Base-by-base conservation (phyloP, 2,888 invertebrate genomes). In the Hypselothyrea guttata region DNA sequence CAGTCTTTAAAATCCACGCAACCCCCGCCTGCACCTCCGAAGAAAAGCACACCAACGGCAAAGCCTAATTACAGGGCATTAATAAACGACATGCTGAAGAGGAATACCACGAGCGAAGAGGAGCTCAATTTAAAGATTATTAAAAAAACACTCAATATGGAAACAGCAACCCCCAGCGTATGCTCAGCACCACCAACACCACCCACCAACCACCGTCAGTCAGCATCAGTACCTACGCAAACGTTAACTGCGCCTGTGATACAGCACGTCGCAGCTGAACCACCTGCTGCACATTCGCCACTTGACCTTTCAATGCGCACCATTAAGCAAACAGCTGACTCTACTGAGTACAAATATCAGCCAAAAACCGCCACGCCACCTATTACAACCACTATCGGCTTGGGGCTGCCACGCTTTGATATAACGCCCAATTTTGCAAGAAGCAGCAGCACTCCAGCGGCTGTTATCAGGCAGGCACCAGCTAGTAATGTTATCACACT, bases 221-320 rank as follows among this genome's bases (percentile, higher is more conserved):
- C 62, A 30, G 30, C 44, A 1, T 15, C 54, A 22, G 30, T 8
- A 18, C 15, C 33, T 27, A 22, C 15, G 0, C 12, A 38, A 0
- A 11, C 33, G n/a, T 51, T 48, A 2, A 30, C 41, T 37, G 13
- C 34, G 9, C 31, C 48, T 0, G 45, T 37, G 7, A 22, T 15
- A n/a, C 42, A 34, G n/a, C 13, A 49, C 2, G 5, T 45, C n/a
- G 9, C 42, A 7, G 31, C 60, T 1, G 48, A 62, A 16, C 18
- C 62, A 12, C 54, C 71, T 9, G 48, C 62, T 7, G 46, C 68
- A 0, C 60, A 77, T 33, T 96, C 95, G 7, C 97, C 96, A 0
- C 90, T 97, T 59, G 97, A 97, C 90, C 91, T 97, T 48, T 97
- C 97, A 0, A 95, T 97, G 40, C 96, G 97, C 89, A 97, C 96